Evolutionary conservation across 2,797 vertebrate genomes (phyloP).

Genomic region (Serranus cabrilla): DNA sequence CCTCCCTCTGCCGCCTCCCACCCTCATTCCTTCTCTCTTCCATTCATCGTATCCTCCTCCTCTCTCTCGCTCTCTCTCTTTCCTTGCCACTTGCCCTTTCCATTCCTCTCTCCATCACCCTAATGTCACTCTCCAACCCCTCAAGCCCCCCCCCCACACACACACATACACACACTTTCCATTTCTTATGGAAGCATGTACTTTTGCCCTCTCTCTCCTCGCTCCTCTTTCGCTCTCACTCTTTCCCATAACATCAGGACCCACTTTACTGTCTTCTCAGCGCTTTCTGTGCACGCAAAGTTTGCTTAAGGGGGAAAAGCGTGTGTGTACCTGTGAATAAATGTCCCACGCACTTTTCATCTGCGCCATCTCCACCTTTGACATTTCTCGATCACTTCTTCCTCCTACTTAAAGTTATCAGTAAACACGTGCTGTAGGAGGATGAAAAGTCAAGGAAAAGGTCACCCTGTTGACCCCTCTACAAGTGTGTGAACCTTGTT

Average conservation of each 20-base stretch:
- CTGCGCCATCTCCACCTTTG: background rate
- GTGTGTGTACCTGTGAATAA: conserved; percentile 19
- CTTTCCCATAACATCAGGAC: conserved; percentile 70
- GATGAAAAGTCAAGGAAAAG: conserved; percentile 14
- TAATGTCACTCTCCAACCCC: conserved; percentile 42
- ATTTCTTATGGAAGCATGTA: conserved; percentile 74
- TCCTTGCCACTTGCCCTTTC: conserved; percentile 69
- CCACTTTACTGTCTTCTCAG: conserved; percentile 45
- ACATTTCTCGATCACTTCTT: background rate
- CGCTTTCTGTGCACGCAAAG: conserved; percentile 23
- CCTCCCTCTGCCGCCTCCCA: conserved; percentile 67
- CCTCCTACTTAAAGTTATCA: background rate
- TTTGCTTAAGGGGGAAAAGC: conserved; percentile 17
- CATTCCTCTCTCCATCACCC: conserved; percentile 66
- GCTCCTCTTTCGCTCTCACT: conserved; percentile 56
- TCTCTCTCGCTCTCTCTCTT: conserved; percentile 44
- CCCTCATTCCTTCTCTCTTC: conserved; percentile 68
- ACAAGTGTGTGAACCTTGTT: conserved; percentile 35
- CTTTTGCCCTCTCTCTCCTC: conserved; percentile 50
- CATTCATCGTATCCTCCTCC: conserved; percentile 65
- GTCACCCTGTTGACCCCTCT: conserved; percentile 27
- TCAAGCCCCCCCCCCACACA: background rate
- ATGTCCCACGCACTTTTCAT: background rate
- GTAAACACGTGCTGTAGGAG: background rate
- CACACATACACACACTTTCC: conserved; percentile 59